Conservation (phyloP, 2,113 vertebrate genomes). For the Hemiprocne comata region DNA sequence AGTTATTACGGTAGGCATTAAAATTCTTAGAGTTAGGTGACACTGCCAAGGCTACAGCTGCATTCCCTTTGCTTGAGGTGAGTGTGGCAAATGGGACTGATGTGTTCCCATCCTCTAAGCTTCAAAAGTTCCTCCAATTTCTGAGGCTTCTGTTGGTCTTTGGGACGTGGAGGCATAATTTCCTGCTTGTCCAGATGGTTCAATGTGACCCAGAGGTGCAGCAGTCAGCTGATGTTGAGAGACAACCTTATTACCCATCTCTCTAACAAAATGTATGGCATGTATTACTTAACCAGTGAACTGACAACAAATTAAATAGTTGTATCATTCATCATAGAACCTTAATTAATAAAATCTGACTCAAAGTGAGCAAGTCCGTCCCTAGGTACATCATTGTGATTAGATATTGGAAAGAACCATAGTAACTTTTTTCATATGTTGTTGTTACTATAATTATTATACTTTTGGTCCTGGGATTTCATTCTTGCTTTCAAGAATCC, state of each 20-base stretch:
- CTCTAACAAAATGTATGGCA: background rate
- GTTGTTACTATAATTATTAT: background rate
- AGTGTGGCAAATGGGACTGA: too few relatives aligned
- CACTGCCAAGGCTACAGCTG: background rate
- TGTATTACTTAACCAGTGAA: background rate
- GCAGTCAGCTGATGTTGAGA: background rate
- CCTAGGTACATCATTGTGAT: background rate
- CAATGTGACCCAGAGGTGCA: background rate
- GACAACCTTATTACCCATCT: background rate
- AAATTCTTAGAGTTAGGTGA: background rate
- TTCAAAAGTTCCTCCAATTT: background rate
- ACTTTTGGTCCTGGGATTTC: background rate
- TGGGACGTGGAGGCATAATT: background rate
- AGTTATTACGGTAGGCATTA: background rate
- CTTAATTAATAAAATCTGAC: slow-evolving; percentile 33
- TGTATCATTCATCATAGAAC: background rate
- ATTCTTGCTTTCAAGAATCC: background rate
- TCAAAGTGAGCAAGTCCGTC: background rate
- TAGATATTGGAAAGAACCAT: background rate
- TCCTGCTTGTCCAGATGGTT: background rate
- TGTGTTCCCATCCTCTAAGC: background rate
- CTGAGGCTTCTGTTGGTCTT: background rate
- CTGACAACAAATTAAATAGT: background rate
- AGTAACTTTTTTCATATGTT: background rate
- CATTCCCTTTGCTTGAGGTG: background rate